Evolutionary conservation across 2,797 vertebrate genomes (phyloP).

Genomic region (Knipowitschia caucasica): DNA sequence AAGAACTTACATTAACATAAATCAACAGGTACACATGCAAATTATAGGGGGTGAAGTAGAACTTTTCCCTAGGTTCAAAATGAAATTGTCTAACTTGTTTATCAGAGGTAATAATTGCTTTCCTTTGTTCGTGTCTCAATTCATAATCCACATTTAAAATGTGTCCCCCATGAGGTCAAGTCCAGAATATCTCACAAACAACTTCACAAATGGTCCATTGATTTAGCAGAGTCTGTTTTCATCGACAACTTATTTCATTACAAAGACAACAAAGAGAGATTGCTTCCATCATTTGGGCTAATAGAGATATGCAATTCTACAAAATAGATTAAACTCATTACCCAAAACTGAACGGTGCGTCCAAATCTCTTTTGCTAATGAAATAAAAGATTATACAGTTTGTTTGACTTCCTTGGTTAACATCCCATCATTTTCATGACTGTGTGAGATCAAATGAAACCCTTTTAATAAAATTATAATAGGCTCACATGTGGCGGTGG

Average conservation of each 20-base stretch:
- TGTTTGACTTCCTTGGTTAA: conserved; percentile 6
- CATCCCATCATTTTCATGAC: conserved; percentile 16
- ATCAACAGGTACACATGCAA: too few relatives aligned
- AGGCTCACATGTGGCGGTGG: conserved; percentile 30
- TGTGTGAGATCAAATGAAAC: conserved; percentile 12
- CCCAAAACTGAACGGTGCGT: neutral
- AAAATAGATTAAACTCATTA: neutral
- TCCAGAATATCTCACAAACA: neutral
- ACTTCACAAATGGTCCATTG: neutral
- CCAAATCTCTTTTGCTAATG: neutral
- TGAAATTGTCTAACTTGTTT: too few relatives aligned
- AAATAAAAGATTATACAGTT: conserved; percentile 5
- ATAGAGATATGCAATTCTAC: neutral
- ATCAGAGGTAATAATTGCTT: too few relatives aligned
- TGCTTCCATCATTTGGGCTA: neutral
- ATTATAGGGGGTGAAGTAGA: too few relatives aligned
- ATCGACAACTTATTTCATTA: neutral
- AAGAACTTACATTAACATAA: too few relatives aligned
- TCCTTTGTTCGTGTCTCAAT: neutral
- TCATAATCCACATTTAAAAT: neutral
- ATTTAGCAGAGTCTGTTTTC: neutral
- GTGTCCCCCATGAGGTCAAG: neutral
- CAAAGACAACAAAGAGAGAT: neutral
- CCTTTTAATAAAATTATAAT: conserved; percentile 28
- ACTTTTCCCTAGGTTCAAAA: too few relatives aligned